Evolutionary conservation across 1,140 invertebrate genomes (phyloP).

Genomic region (Tenebrio molitor): DNA sequence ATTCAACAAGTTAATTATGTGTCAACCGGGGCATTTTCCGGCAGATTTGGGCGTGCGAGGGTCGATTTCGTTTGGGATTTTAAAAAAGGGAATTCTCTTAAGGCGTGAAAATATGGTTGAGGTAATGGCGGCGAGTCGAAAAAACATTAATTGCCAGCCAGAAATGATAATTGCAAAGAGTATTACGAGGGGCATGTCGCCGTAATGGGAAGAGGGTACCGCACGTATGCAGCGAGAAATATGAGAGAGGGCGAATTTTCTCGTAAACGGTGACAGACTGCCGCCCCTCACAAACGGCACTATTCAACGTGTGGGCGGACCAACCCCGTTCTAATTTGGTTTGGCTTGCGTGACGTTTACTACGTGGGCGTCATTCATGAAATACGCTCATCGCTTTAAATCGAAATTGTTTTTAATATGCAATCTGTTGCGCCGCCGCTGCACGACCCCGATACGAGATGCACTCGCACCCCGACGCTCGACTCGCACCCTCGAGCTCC

Average conservation of each 20-base stretch:
- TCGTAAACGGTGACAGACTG: constrained; percentile 41
- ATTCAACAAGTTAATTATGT: constrained; percentile 3
- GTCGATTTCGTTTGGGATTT: background rate
- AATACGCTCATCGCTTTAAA: constrained; percentile 29
- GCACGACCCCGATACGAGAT: background rate
- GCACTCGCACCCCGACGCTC: background rate
- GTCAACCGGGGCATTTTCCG: background rate
- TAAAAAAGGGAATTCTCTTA: background rate
- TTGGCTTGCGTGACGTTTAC: constrained; percentile 42
- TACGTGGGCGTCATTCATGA: constrained; percentile 48
- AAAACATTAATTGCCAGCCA: constrained; percentile 25
- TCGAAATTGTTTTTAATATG: constrained; percentile 42
- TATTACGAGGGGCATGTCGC: constrained; percentile 28
- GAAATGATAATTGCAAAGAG: constrained; percentile 36
- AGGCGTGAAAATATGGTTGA: background rate
- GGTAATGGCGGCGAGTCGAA: background rate
- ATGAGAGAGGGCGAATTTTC: constrained; percentile 42
- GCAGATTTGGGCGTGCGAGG: background rate
- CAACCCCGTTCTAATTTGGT: constrained; percentile 45
- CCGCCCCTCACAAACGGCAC: constrained; percentile 40
- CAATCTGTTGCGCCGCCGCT: constrained; percentile 38
- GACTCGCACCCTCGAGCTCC: no score
- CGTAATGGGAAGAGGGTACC: constrained; percentile 14
- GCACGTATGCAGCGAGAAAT: constrained; percentile 45
- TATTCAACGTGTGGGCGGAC: constrained; percentile 41